These are phyloP conservation scores for Paratilapia polleni DNA, from an alignment of 2,113 vertebrate species.

Conservation along the genomic window DNA sequence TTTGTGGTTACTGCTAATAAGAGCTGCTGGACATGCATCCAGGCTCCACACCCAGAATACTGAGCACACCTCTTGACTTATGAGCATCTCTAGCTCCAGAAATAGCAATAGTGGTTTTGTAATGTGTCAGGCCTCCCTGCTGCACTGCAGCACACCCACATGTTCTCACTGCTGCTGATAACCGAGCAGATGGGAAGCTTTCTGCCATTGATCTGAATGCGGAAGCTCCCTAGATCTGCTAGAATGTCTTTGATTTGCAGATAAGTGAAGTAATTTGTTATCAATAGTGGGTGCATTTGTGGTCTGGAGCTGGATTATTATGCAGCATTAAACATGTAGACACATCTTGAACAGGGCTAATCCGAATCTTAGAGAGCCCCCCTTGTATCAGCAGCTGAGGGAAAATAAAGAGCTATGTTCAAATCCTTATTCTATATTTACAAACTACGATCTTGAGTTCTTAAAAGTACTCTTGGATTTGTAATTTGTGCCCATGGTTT, in stretches of 20 bases:
- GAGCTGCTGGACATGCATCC: constrained; percentile 21
- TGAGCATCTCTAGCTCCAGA: constrained; percentile 36
- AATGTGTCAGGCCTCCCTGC: constrained; percentile 60
- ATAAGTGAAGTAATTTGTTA: background rate
- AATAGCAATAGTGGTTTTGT: constrained; percentile 65
- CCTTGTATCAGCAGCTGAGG: background rate
- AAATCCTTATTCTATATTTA: background rate
- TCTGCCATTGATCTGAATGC: constrained; percentile 45
- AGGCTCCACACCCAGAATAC: constrained; percentile 33
- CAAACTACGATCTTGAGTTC: background rate
- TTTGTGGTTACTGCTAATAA: constrained; percentile 29
- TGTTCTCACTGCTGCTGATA: constrained; percentile 39
- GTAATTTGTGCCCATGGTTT: background rate
- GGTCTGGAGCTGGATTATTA: background rate
- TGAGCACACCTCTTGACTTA: constrained; percentile 39
- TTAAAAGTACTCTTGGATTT: background rate
- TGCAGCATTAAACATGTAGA: background rate
- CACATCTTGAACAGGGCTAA: background rate
- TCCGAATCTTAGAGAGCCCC: background rate
- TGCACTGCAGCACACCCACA: constrained; percentile 74
- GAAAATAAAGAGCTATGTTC: background rate
- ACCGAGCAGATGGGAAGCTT: constrained; percentile 22
- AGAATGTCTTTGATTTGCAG: constrained; percentile 18
- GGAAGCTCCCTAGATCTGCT: background rate
- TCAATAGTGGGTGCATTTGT: background rate